Base-by-base conservation (phyloP, 2,113 vertebrate genomes). In the Mirounga angustirostris region DNA sequence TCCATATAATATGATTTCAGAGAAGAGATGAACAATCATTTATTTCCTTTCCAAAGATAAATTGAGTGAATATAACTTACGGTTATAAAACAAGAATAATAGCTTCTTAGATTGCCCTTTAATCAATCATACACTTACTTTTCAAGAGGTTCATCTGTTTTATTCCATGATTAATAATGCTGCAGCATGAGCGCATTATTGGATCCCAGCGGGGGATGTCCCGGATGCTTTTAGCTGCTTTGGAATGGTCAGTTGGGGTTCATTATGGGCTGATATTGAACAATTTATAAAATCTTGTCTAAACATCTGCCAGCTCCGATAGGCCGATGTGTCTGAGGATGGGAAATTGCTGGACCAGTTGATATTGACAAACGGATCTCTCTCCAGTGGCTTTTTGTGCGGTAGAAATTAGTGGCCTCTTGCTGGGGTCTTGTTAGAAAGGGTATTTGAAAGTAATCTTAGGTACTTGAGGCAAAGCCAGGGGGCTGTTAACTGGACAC, bases 281-380 rank as follows among this genome's bases (percentile, higher is more conserved):
- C 99, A 99, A 99, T 99, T 99, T 99, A 99, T 99, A 99, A 99
- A 99, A 99, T 99, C 99, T 99, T 99, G 99, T 99, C 99, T 99
- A 99, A 99, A 99, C 99, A 99, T 99, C 99, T 99, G 99, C 99
- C 99, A 99, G 99, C 99, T 99, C 99, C 99, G 99, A 99, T 99
- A 99, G 99, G 99, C 99, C 50, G 97, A 98, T 96, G 99, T 98
- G 98, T 98, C 98, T 98, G 98, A 98, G 98, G 99, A 99, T 99
- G 99, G 99, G 99, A 99, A 99, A 99, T 99, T 99, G 99, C 99
- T 98, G 98, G 98, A 98, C 98, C 99, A 98, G 99, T 99, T 99
- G 99, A 99, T 99, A 99, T 98, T 99, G 99, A 99, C 99, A 99
- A 99, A 99, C 98, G 98, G 98, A 98, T 98, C 98, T 99, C 99